Conservation (phyloP, 2,888 invertebrate genomes). For the Drosophila quinaria region DNA sequence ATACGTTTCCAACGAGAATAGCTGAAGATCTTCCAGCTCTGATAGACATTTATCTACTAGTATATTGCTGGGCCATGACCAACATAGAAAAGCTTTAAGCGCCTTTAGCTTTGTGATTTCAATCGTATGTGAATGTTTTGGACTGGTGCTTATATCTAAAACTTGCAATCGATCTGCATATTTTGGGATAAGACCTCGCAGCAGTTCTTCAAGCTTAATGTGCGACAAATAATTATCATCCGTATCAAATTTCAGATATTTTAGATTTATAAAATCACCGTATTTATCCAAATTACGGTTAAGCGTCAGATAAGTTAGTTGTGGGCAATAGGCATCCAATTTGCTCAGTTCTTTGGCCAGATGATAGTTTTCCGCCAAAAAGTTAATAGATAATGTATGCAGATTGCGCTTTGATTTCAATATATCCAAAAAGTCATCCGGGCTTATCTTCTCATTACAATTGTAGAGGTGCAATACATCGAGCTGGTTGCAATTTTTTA, state of each 20-base stretch:
- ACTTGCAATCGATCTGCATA: conserved; percentile 33
- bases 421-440: conserved; percentile 22
- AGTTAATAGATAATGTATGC: conserved; percentile 16
- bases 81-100: conserved; percentile 23
- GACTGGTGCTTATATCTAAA: conserved; percentile 13
- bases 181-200: not conserved
- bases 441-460: not conserved
- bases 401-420: conserved; percentile 19
- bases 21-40: conserved; percentile 13
- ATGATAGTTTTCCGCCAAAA: conserved; percentile 11
- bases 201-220: conserved; percentile 1
- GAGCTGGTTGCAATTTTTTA: conserved; percentile 22
- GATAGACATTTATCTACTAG: not conserved
- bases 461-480: conserved; percentile 20
- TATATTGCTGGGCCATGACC: conserved; percentile 11
- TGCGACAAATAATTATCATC: not conserved
- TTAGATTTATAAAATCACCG: conserved; percentile 22
- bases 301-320: conserved; percentile 27
- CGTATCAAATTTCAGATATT: conserved; percentile 29
- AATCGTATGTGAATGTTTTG: not conserved
- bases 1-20: conserved; percentile 16
- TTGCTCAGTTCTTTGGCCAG: not conserved
- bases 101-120: conserved; percentile 14
- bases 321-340: conserved; percentile 21
- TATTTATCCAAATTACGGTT: conserved; percentile 1